Percentiles rank a stretch among this genome's conserved stretches.
Conservation (phyloP, 2,888 invertebrate species). For the Crioceris asparagi region DNA sequence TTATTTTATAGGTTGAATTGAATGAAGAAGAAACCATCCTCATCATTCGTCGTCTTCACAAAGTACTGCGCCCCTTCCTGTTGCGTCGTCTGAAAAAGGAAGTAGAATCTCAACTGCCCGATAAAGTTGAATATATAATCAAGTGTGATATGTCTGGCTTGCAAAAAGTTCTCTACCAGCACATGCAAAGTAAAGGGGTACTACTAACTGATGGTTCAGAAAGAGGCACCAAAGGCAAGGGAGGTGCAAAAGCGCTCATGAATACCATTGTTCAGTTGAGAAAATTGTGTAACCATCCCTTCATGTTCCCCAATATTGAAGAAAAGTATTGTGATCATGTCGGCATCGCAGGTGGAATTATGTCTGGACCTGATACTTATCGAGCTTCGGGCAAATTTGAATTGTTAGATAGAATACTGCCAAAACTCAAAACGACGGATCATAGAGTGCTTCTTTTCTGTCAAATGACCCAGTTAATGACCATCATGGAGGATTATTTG, state of each 20-base stretch:
- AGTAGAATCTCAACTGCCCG: constrained; percentile 97
- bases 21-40: constrained; percentile 99
- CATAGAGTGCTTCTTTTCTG: constrained; percentile 96
- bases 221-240: constrained; percentile 81
- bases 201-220: constrained; percentile 92
- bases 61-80: constrained; percentile 95
- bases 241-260: constrained; percentile 94
- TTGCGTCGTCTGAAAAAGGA: constrained; percentile 96
- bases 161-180: constrained; percentile 88
- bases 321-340: constrained; percentile 91
- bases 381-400: constrained; percentile 97
- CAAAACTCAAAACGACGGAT: constrained; percentile 82
- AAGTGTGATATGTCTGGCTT: constrained; percentile 99
- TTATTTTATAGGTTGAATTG: constrained; percentile 65
- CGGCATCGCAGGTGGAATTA: constrained; percentile 64
- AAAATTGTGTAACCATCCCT: constrained; percentile 99
- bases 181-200: constrained; percentile 97
- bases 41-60: constrained; percentile 98
- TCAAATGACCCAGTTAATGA: constrained; percentile 99
- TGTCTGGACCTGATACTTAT: constrained; percentile 82
- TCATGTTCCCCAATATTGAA: constrained; percentile 98
- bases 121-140: constrained; percentile 97
- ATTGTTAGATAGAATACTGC: constrained; percentile 88
- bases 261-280: constrained; percentile 97
- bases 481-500: constrained; percentile 96